These are phyloP conservation scores for Pseudachorutes palmiensis DNA, from an alignment of 1,140 invertebrate genomes.

Conservation along the genomic window DNA sequence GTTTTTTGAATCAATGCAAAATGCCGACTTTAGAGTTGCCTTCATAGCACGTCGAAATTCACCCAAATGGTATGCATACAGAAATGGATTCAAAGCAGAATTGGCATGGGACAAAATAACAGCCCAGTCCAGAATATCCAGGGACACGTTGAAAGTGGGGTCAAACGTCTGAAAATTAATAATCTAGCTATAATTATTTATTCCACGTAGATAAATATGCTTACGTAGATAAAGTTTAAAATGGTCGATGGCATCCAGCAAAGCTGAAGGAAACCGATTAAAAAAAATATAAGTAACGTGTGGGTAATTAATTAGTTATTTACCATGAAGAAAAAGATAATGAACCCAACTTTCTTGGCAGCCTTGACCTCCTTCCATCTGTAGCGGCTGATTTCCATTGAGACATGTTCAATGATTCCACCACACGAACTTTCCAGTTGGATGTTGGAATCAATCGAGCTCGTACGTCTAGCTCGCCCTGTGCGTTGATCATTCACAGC, in stretches of 20 bases:
- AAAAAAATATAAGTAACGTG: neutral
- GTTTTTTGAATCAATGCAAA: too few species aligned
- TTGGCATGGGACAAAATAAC: constrained; percentile 84
- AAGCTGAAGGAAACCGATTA: neutral
- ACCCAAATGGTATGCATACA: constrained; percentile 81
- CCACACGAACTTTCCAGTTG: neutral
- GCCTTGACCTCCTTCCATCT: constrained; percentile 71
- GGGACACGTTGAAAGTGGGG: constrained; percentile 55
- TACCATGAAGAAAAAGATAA: constrained; percentile 81
- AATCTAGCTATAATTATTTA: constrained; percentile 7
- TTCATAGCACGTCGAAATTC: constrained; percentile 52
- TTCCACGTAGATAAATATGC: neutral
- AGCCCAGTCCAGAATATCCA: constrained; percentile 61
- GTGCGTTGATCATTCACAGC: neutral
- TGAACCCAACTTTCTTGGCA: constrained; percentile 78
- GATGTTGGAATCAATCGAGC: neutral
- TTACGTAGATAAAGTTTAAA: constrained; percentile 66
- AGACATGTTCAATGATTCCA: neutral
- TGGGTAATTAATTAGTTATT: neutral
- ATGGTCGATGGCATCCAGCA: constrained; percentile 87
- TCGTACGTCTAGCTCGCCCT: neutral
- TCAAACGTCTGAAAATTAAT: constrained; percentile 54
- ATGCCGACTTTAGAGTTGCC: neutral
- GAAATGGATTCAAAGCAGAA: constrained; percentile 73
- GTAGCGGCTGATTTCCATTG: neutral